phyloP scores from a whole-genome alignment of 2,888 invertebrate genomes.

The Hermodice carunculata region DNA sequence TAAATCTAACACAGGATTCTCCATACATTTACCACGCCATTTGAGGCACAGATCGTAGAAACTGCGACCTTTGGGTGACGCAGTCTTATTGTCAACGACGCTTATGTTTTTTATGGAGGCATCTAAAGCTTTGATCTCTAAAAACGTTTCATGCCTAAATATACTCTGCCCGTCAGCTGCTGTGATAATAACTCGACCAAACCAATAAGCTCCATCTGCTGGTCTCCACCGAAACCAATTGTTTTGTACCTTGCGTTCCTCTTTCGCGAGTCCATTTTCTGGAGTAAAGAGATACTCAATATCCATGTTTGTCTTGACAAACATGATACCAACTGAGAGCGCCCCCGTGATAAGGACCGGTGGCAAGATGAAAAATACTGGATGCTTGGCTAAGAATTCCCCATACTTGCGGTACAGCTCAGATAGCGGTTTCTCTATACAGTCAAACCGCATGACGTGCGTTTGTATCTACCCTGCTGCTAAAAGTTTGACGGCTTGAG shows the following conservation, averaged over 20 bases:
- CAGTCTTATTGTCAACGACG: not conserved
- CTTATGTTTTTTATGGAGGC: not conserved
- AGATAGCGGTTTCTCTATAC: constrained; percentile 18
- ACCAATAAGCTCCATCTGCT: constrained; percentile 6
- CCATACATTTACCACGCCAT: constrained; percentile 9
- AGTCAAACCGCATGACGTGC: too few species aligned
- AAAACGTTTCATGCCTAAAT: not conserved
- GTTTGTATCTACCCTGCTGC: too few species aligned
- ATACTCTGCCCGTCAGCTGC: constrained; percentile 9
- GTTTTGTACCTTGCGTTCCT: constrained; percentile 5
- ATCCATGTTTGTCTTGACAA: constrained; percentile 9
- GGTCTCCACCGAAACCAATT: constrained; percentile 3
- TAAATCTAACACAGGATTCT: not conserved
- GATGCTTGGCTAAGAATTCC: constrained; percentile 19
- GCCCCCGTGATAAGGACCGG: constrained; percentile 11
- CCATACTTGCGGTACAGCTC: constrained; percentile 10
- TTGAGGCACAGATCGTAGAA: constrained; percentile 20
- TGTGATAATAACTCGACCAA: constrained; percentile 12
- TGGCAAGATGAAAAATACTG: constrained; percentile 13
- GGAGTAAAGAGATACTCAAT: constrained; percentile 19
- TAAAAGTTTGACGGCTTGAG: too few species aligned
- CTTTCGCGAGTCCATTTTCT: constrained; percentile 19
- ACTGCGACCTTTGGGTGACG: too few species aligned
- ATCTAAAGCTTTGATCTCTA: constrained; percentile 9
- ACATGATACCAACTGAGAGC: constrained; percentile 11